phyloP scores from a whole-genome alignment of 1,140 invertebrate species.

The Apocrypta bakeri region DNA sequence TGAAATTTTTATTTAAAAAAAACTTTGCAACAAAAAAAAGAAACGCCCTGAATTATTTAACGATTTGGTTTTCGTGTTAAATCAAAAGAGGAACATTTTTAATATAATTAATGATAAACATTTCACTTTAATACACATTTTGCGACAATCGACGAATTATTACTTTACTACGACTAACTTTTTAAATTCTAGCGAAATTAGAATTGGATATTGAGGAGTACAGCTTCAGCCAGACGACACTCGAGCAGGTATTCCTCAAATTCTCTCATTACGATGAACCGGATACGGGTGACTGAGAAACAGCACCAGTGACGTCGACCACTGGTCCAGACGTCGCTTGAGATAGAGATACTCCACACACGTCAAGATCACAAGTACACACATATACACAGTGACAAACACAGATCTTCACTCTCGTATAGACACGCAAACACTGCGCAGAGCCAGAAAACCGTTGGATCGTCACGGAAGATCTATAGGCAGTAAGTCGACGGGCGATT shows the following conservation, averaged over 20 bases:
- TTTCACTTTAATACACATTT: too few species aligned
- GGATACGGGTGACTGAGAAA: constrained; percentile 69
- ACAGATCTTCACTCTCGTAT: too few species aligned
- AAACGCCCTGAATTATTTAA: too few species aligned
- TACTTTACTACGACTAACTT: too few species aligned
- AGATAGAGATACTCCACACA: background rate
- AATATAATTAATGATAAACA: too few species aligned
- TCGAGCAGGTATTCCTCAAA: constrained; percentile 91
- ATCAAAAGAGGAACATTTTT: too few species aligned
- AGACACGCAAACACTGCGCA: background rate
- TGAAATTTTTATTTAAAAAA: too few species aligned
- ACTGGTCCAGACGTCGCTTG: background rate
- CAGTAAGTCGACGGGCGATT: background rate
- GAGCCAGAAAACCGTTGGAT: background rate
- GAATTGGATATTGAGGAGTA: constrained; percentile 86
- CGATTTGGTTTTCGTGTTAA: too few species aligned
- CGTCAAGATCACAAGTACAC: too few species aligned
- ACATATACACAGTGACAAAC: too few species aligned
- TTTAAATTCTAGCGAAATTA: constrained; percentile 81
- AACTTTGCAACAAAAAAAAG: too few species aligned
- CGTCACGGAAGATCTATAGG: background rate
- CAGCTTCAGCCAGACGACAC: constrained; percentile 88
- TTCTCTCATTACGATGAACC: constrained; percentile 86
- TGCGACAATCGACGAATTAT: too few species aligned
- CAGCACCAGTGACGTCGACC: background rate